Base-by-base conservation (phyloP, 2,113 vertebrate species). In the Coptodon bakossiorum region DNA sequence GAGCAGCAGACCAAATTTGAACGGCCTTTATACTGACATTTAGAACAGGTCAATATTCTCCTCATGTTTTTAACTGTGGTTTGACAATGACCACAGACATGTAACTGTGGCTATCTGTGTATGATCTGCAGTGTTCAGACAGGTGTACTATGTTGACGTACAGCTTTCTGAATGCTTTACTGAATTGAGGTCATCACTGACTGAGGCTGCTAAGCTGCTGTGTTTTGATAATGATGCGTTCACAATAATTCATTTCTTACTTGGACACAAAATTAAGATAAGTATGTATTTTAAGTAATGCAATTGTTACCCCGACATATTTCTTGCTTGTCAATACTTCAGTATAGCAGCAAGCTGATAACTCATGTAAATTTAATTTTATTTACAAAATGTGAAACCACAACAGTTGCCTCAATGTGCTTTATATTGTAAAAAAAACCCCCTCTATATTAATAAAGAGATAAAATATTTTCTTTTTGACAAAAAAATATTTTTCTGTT, bases 341-440 rank as follows among this genome's bases (percentile, higher is more conserved):
- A 45, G 8, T 73, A 0, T 3, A 13, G 73, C 3, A 52, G 50
- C 19, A 0, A 80, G 19, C 19, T 80, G 73, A 78, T 31, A 78
- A 27, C 45, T 68, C 63, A 68, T 40, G 11, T 68, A 22, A 40
- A 68, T 68, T 13, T 1, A 22, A 40, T 68, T 68, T 40, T 0
- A 40, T 68, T 68, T 40, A 68, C n/a, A 68, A 14, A 22, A n/a
- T 38, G 17, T 38, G 34, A 68, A 38, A 38, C 19, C 0, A n/a
- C 61, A 66, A 66, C 61, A 38, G 34, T 1, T 38, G 17, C 34
- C 10, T 66, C 61, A 66, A 8, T 36, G 11, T 22, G 34, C 61
- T 68, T 22, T 68, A 14, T 40, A 40, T 68, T 40, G 63, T 68
- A 2, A 40, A 40, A n/a, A 19, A 34, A 5, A 34, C 0, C 0